Conservation (phyloP, 2,888 invertebrate species). For the Erannis defoliaria region DNA sequence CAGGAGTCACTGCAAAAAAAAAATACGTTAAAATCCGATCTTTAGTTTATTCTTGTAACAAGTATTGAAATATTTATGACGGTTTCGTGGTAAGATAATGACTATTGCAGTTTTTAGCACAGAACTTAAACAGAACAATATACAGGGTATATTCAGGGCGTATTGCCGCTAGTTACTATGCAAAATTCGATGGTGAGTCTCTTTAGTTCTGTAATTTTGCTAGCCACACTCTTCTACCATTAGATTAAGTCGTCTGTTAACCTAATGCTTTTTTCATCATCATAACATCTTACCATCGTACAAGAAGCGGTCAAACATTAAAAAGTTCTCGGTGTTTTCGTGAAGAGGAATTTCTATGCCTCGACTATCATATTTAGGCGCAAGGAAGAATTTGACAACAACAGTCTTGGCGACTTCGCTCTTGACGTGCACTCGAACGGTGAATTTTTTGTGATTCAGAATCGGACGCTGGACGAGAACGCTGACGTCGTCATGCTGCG, state of each 20-base stretch:
- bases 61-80: too few species aligned
- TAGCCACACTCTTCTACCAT: too few species aligned
- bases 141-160: too few species aligned
- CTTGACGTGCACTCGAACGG: constrained; percentile 86
- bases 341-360: constrained; percentile 83
- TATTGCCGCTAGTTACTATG: too few species aligned
- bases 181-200: too few species aligned
- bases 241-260: too few species aligned
- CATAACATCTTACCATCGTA: constrained; percentile 73
- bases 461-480: constrained; percentile 89
- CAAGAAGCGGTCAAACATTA: constrained; percentile 86
- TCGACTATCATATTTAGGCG: constrained; percentile 89
- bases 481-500: constrained; percentile 63
- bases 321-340: constrained; percentile 85
- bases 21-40: background rate
- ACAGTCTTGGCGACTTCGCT: constrained; percentile 83
- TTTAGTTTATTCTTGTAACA: too few species aligned
- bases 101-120: too few species aligned
- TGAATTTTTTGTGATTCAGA: constrained; percentile 90
- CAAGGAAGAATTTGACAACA: constrained; percentile 88
- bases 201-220: too few species aligned
- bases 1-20: constrained; percentile 65
- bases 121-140: too few species aligned
- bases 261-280: too few species aligned
- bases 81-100: too few species aligned